A percentile compares a stretch with the other conserved stretches of the same genome.
Conservation (phyloP, 1,140 invertebrate species). For the Hesperophylax magnus region DNA sequence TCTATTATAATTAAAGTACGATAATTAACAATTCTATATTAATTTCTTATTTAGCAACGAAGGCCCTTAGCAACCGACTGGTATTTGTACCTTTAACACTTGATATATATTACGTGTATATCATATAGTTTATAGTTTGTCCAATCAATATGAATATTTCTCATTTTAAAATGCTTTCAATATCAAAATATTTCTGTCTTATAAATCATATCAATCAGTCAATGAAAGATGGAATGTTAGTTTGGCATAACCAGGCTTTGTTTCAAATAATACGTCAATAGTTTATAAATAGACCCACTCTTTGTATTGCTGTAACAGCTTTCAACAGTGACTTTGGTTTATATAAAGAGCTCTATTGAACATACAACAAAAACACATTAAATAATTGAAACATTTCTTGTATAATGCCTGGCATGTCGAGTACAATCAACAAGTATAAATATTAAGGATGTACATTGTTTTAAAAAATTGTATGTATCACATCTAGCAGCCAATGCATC, state of each 20-base stretch:
- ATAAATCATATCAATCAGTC: constrained; percentile 34
- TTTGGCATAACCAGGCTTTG: constrained; percentile 36
- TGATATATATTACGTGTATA: constrained; percentile 11
- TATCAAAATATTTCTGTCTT: constrained; percentile 43
- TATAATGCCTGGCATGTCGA: neutral
- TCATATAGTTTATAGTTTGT: constrained; percentile 18
- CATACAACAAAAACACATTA: neutral
- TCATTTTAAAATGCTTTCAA: constrained; percentile 33
- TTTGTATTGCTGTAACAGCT: constrained; percentile 24
- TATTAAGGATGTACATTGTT: neutral
- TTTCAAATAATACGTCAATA: constrained; percentile 17
- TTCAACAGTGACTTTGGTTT: constrained; percentile 51
- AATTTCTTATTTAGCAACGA: constrained; percentile 25
- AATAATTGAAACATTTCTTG: neutral
- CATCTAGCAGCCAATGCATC: neutral
- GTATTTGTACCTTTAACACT: constrained; percentile 37
- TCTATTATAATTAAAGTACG: constrained; percentile 27
- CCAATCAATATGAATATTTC: constrained; percentile 12
- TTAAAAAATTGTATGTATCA: constrained; percentile 6
- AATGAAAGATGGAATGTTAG: constrained; percentile 42
- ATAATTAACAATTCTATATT: constrained; percentile 33
- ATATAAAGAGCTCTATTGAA: neutral
- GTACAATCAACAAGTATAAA: neutral
- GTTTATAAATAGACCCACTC: constrained; percentile 10
- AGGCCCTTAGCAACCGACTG: constrained; percentile 27